Conservation (phyloP, 1,140 invertebrate genomes). For the Hydropsyche tenuis region DNA sequence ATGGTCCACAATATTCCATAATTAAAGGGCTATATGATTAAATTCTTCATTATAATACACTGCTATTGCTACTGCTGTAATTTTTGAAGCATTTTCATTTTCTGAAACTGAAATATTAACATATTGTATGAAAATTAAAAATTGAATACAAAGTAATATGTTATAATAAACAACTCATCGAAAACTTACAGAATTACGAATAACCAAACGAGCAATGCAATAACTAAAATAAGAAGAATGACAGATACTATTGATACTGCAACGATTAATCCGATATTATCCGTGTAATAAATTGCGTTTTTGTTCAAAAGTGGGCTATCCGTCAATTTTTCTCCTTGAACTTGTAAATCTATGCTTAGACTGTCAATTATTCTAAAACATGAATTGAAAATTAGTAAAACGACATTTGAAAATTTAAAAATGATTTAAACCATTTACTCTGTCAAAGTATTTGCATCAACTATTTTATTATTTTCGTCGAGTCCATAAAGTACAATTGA, state of each 20-base stretch:
- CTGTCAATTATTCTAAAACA: conserved; percentile 17
- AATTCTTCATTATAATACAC: too few relatives aligned
- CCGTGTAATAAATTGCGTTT: conserved; percentile 6
- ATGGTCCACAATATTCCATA: too few relatives aligned
- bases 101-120: conserved; percentile 49
- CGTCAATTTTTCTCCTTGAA: neutral
- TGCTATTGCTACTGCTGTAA: neutral
- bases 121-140: conserved; percentile 42
- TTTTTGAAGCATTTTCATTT: conserved; percentile 42
- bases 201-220: conserved; percentile 50
- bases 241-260: conserved; percentile 51
- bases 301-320: conserved; percentile 8
- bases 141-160: too few relatives aligned
- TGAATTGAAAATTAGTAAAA: neutral
- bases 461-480: conserved; percentile 34
- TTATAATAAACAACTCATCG: neutral
- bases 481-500: conserved; percentile 47
- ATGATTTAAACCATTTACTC: conserved; percentile 33
- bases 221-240: conserved; percentile 49
- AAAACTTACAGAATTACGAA: conserved; percentile 48
- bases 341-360: neutral
- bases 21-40: too few relatives aligned
- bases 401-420: neutral
- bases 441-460: conserved; percentile 35
- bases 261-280: conserved; percentile 52